These are phyloP conservation scores for Phaethon lepturus DNA, from an alignment of 2,113 vertebrate species.

Conservation along the genomic window DNA sequence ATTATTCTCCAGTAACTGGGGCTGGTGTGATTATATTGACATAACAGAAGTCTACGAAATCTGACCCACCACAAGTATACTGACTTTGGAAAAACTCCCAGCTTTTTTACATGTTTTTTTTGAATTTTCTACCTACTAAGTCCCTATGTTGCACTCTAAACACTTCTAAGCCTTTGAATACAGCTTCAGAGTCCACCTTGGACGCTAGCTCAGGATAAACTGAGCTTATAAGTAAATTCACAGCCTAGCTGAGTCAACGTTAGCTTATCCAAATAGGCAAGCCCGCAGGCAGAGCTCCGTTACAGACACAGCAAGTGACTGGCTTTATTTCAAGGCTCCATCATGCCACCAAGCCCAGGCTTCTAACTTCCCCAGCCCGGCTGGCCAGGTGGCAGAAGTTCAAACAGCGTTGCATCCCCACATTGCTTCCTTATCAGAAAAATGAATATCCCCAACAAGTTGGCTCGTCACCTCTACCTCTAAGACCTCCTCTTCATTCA, in stretches of 20 bases:
- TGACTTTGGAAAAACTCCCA: neutral
- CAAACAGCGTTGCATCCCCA: neutral
- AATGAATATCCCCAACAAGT: fast-evolving
- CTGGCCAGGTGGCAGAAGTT: neutral
- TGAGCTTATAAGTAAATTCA: neutral
- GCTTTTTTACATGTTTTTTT: neutral
- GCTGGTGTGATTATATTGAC: neutral
- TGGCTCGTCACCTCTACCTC: neutral
- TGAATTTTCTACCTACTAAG: neutral
- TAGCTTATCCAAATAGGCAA: neutral
- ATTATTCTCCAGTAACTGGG: neutral
- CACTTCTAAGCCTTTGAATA: neutral
- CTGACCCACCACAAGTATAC: neutral
- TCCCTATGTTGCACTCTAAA: neutral
- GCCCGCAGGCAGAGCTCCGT: neutral
- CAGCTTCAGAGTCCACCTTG: neutral
- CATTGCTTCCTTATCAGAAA: neutral
- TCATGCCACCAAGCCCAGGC: no score
- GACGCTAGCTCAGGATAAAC: neutral
- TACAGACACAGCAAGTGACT: neutral
- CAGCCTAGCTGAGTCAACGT: neutral
- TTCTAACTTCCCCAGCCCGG: neutral
- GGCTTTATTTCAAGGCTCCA: neutral
- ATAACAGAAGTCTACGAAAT: neutral
- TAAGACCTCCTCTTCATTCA: neutral